Evolutionary conservation across 23 tunicate genomes (phyloP).

Genomic region (Halocynthia roretzi): DNA sequence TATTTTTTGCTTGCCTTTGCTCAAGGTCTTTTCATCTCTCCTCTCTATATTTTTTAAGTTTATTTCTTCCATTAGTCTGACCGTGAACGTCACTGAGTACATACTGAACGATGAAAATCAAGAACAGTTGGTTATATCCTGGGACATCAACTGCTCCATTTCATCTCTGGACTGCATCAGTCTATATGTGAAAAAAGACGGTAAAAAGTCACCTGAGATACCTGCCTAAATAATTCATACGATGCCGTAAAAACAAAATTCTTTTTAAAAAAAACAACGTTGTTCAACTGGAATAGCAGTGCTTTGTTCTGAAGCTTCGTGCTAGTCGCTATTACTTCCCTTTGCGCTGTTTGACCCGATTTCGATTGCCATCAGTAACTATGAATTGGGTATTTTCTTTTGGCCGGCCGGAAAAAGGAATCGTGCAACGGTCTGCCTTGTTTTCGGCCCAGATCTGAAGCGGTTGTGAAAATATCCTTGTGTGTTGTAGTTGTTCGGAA

Average conservation of each 20-base stretch:
- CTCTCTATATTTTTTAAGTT: background rate
- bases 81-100: conserved; percentile 21
- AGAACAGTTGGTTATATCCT: conserved; percentile 7
- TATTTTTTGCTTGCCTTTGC: background rate
- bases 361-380: background rate
- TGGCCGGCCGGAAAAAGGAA: too few relatives aligned
- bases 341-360: background rate
- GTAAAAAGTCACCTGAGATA: background rate
- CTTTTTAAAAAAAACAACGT: background rate
- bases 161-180: conserved; percentile 31
- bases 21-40: too few relatives aligned
- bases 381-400: too few relatives aligned
- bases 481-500: too few relatives aligned
- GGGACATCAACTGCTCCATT: conserved; percentile 19
- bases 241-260: background rate
- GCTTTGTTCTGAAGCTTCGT: background rate
- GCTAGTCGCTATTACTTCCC: background rate
- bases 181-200: conserved; percentile 22
- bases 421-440: too few relatives aligned
- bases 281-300: background rate
- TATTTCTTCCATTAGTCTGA: background rate
- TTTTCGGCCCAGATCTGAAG: too few relatives aligned
- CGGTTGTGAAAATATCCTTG: too few relatives aligned
- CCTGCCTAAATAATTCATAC: background rate
- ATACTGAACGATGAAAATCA: conserved; percentile 15